These are phyloP conservation scores for Ylistrum balloti DNA, from an alignment of 1,140 invertebrate genomes.

Conservation along the genomic window DNA sequence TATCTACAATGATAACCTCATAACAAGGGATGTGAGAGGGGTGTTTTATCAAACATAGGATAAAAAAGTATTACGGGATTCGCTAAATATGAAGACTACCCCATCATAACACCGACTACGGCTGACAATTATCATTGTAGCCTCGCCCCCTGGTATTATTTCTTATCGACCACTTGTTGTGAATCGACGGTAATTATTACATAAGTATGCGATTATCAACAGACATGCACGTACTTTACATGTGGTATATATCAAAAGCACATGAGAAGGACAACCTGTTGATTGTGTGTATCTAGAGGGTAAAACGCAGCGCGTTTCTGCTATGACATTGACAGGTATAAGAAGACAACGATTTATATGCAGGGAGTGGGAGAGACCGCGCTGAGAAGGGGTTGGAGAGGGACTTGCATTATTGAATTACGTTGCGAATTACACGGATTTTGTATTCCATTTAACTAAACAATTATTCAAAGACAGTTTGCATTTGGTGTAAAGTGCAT, in stretches of 20 bases:
- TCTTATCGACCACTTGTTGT: background rate
- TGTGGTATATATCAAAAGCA: constrained; percentile 5
- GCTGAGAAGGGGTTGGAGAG: background rate
- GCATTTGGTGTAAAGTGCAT: too few relatives aligned
- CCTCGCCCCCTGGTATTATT: background rate
- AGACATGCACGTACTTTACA: constrained; percentile 25
- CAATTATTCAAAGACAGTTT: too few relatives aligned
- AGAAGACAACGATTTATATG: too few relatives aligned
- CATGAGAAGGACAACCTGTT: constrained; percentile 1
- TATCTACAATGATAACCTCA: background rate
- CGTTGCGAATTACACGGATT: too few relatives aligned
- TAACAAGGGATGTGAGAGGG: background rate
- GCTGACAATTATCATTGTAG: background rate
- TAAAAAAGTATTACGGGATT: background rate
- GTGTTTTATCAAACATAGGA: background rate
- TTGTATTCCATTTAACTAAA: too few relatives aligned
- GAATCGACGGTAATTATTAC: background rate
- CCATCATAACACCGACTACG: background rate
- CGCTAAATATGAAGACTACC: too few relatives aligned
- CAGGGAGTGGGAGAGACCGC: too few relatives aligned
- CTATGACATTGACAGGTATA: background rate
- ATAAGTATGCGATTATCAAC: background rate
- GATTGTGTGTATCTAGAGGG: background rate
- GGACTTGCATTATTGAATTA: too few relatives aligned
- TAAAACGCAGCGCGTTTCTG: background rate